phyloP scores from a whole-genome alignment of 2,888 invertebrate genomes.

The Celastrina argiolus region DNA sequence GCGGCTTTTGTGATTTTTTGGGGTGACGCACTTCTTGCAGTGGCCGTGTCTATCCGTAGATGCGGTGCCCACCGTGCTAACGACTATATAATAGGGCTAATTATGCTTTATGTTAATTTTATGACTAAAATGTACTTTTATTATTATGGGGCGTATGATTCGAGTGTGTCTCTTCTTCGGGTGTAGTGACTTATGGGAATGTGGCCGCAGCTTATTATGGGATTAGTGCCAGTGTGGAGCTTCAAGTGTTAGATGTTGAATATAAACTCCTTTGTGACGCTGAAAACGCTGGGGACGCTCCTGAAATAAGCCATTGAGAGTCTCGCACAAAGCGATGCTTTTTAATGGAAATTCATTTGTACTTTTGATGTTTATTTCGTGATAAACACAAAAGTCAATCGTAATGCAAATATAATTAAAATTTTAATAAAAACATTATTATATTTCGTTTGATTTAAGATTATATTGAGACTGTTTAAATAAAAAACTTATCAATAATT shows the following conservation, averaged over 20 bases:
- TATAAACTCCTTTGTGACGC: not conserved
- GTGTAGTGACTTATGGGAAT: conserved; percentile 56
- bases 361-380: not conserved
- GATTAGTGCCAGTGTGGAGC: conserved; percentile 40
- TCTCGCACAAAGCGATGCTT: conserved; percentile 1
- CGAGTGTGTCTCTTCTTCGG: conserved; percentile 44
- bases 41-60: conserved; percentile 51
- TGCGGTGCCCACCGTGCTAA: conserved; percentile 62
- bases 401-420: not conserved
- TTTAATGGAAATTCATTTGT: not conserved
- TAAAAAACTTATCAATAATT: too few relatives aligned
- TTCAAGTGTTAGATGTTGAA: conserved; percentile 20
- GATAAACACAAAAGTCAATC: not conserved
- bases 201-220: conserved; percentile 52
- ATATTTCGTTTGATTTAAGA: not conserved
- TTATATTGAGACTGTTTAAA: too few relatives aligned
- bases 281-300: conserved; percentile 9
- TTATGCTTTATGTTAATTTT: conserved; percentile 72
- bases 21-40: conserved; percentile 31
- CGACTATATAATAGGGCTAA: conserved; percentile 67
- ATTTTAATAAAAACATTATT: not conserved
- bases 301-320: conserved; percentile 12
- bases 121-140: conserved; percentile 52
- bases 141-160: conserved; percentile 58
- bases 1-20: conserved; percentile 47